Conservation (phyloP, 2,797 vertebrate genomes). For the Macroramphosus scolopax region DNA sequence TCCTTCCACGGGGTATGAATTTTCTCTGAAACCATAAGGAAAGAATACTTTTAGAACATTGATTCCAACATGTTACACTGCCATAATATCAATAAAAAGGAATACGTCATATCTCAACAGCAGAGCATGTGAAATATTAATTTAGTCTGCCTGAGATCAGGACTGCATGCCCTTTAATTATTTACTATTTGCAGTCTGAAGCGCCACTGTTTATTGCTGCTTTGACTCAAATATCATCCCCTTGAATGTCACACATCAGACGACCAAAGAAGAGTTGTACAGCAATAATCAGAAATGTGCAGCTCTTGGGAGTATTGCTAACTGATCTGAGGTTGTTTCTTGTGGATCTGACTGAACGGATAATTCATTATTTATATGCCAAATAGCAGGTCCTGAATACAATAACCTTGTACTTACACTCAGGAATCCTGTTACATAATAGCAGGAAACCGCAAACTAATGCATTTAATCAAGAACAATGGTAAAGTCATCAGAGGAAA, state of each 20-base stretch:
- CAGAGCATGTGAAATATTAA: not conserved
- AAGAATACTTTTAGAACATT: slow-evolving; percentile 1
- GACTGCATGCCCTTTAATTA: slow-evolving; percentile 66
- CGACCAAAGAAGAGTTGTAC: not conserved
- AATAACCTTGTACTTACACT: slow-evolving; percentile 44
- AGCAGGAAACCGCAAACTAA: slow-evolving; percentile 24
- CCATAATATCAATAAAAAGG: not conserved
- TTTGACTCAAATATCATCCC: slow-evolving; percentile 6
- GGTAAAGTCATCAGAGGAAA: not conserved
- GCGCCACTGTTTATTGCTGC: slow-evolving; percentile 1
- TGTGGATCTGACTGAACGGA: not conserved
- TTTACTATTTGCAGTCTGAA: slow-evolving; percentile 4
- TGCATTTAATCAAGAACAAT: slow-evolving; percentile 19
- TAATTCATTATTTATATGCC: slow-evolving; percentile 3
- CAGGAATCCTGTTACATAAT: slow-evolving; percentile 86
- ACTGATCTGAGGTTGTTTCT: not conserved
- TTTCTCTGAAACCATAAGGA: slow-evolving; percentile 59
- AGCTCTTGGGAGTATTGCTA: not conserved
- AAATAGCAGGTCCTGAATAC: slow-evolving; percentile 24
- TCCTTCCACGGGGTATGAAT: slow-evolving; percentile 81
- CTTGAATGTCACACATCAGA: slow-evolving; percentile 4
- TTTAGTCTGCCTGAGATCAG: not conserved
- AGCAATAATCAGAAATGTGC: not conserved
- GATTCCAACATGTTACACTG: not conserved
- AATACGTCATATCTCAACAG: not conserved